These are phyloP conservation scores for Falco naumanni DNA, from an alignment of 2,797 vertebrate genomes.

Conservation along the genomic window DNA sequence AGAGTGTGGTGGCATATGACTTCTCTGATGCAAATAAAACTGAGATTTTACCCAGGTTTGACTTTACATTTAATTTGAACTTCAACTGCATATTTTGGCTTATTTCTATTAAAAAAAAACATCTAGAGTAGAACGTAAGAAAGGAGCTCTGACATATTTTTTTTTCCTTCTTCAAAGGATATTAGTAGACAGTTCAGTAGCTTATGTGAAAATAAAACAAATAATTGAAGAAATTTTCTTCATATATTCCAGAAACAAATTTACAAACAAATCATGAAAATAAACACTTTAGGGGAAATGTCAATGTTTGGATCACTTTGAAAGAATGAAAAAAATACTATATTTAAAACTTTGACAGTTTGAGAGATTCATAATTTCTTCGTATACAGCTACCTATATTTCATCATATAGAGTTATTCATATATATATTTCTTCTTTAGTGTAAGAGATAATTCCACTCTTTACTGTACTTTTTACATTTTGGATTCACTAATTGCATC, in stretches of 20 bases:
- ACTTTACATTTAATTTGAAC: background rate
- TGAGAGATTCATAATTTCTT: background rate
- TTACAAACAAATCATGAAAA: background rate
- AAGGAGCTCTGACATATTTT: background rate
- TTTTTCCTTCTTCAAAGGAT: background rate
- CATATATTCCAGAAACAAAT: background rate
- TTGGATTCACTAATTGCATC: background rate
- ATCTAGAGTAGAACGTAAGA: background rate
- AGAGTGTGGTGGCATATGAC: background rate
- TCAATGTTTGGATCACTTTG: background rate
- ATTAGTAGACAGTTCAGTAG: background rate
- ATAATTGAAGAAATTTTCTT: background rate
- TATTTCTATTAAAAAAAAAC: background rate
- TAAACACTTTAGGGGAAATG: background rate
- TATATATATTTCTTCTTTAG: background rate
- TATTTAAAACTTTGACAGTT: background rate
- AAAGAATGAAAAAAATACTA: background rate
- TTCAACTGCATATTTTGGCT: background rate
- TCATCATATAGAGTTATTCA: background rate
- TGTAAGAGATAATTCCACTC: background rate
- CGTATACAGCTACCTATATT: background rate
- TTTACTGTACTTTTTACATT: background rate
- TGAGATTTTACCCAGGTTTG: background rate
- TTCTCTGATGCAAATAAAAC: background rate
- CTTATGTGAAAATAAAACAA: background rate